Percentiles rank a stretch among this genome's conserved stretches.
Conservation (phyloP, 1,140 invertebrate genomes). For the Eurosta solidaginis region DNA sequence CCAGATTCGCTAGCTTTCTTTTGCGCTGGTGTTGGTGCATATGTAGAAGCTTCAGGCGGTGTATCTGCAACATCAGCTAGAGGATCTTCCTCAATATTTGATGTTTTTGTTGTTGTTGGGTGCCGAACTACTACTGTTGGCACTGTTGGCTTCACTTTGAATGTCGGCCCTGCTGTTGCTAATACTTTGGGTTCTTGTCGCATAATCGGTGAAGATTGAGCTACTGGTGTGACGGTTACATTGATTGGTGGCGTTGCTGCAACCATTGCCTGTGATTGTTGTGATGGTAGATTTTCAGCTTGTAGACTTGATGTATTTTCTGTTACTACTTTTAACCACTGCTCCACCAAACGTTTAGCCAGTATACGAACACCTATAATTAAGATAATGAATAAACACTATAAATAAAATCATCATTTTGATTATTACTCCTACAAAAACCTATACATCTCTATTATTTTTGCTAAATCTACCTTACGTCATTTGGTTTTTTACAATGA, state of each 20-base stretch:
- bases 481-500: no score
- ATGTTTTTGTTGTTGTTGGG: background rate
- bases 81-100: slow-evolving; percentile 30
- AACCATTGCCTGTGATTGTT: background rate
- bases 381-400: slow-evolving; percentile 46
- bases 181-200: background rate
- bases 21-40: slow-evolving; percentile 48
- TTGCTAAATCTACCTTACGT: no score
- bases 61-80: slow-evolving; percentile 31
- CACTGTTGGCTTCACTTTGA: background rate
- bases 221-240: background rate
- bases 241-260: slow-evolving; percentile 25
- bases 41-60: slow-evolving; percentile 39
- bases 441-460: no score
- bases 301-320: slow-evolving; percentile 37
- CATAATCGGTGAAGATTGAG: background rate
- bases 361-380: slow-evolving; percentile 71
- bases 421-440: no score
- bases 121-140: background rate
- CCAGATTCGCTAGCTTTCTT: slow-evolving; percentile 45
- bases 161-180: background rate
- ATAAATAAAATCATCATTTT: background rate
- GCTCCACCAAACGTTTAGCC: slow-evolving; percentile 82
- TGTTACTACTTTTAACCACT: slow-evolving; percentile 86
- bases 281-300: background rate